phyloP scores from a whole-genome alignment of 2,797 vertebrate genomes.

The Pantherophis alleghaniensis region DNA sequence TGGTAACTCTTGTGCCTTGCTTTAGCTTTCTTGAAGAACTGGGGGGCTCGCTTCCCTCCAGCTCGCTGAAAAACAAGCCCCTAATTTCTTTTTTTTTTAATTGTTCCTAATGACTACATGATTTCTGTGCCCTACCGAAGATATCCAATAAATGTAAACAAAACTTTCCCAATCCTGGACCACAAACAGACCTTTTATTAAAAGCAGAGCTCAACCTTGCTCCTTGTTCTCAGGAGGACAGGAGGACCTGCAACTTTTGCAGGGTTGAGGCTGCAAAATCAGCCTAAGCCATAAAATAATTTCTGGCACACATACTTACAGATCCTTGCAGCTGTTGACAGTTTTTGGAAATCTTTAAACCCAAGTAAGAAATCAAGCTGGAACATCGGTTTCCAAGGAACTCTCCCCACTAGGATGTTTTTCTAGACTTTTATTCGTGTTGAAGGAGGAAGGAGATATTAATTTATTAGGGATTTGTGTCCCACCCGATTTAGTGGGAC shows the following conservation, averaged over 20 bases:
- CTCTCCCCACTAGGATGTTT: neutral
- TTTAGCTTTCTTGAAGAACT: neutral
- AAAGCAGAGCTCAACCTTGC: neutral
- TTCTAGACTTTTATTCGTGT: neutral
- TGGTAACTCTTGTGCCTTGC: neutral
- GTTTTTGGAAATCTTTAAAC: neutral
- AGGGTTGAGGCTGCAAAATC: neutral
- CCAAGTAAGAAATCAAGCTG: neutral
- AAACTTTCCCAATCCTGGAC: neutral
- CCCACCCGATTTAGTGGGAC: neutral
- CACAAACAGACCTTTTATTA: conserved; percentile 18
- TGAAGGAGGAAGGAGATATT: neutral
- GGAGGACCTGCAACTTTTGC: neutral
- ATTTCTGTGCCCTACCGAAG: neutral
- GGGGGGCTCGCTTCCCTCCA: neutral
- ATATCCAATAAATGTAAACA: neutral
- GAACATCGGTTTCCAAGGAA: neutral
- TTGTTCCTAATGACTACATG: neutral
- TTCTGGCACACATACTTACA: neutral
- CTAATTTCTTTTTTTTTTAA: neutral
- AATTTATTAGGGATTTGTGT: neutral
- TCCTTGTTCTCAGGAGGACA: neutral
- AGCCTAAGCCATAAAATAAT: neutral
- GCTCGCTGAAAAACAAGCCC: neutral
- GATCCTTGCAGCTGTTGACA: conserved; percentile 3